Evolutionary conservation across 2,888 invertebrate genomes (phyloP).

Genomic region (Vanessa cardui): DNA sequence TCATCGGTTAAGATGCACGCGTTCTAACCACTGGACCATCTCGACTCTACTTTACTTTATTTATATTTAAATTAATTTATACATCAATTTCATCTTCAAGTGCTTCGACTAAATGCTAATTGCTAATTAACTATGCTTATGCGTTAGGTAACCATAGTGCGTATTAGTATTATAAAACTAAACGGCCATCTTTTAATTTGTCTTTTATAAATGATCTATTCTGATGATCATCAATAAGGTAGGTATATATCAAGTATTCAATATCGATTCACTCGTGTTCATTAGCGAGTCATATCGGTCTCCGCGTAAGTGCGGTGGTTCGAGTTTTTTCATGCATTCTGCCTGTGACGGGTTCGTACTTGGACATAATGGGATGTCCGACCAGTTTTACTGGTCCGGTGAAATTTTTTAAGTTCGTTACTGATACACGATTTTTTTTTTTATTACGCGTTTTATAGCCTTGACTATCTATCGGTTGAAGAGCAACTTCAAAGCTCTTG

Average conservation of each 20-base stretch:
- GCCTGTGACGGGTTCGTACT: constrained; percentile 10
- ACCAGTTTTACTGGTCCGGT: constrained; percentile 11
- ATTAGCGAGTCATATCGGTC: constrained; percentile 1
- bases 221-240: neutral
- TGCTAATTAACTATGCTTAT: too few relatives aligned
- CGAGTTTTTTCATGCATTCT: constrained; percentile 12
- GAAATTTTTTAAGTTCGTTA: constrained; percentile 4
- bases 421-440: constrained; percentile 1
- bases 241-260: neutral
- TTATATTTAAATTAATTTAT: too few relatives aligned
- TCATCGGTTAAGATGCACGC: too few relatives aligned
- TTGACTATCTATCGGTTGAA: neutral
- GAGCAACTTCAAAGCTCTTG: too few relatives aligned
- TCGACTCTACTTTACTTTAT: too few relatives aligned
- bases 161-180: too few relatives aligned
- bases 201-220: too few relatives aligned
- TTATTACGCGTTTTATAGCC: neutral
- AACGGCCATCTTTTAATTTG: too few relatives aligned
- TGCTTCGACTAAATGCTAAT: too few relatives aligned
- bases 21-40: too few relatives aligned
- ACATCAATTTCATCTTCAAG: too few relatives aligned
- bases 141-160: too few relatives aligned
- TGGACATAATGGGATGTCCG: constrained; percentile 25
- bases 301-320: constrained; percentile 9
- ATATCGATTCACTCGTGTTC: neutral